Conservation (phyloP, 2,888 invertebrate genomes). For the Andricus quercusramuli region DNA sequence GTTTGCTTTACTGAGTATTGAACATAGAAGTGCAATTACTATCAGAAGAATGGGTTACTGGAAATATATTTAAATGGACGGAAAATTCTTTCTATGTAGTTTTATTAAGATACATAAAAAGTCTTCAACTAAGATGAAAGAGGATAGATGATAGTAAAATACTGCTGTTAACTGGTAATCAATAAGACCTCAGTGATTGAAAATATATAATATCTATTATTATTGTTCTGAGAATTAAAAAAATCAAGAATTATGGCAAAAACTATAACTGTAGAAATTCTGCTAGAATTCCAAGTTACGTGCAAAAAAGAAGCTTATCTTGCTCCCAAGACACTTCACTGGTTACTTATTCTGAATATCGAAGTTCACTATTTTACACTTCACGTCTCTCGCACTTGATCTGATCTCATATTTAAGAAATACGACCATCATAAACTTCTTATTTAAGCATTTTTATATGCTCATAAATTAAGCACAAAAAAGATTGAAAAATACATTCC, state of each 20-base stretch:
- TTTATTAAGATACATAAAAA: no score
- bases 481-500: background rate
- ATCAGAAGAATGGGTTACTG: background rate
- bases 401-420: conserved; percentile 18
- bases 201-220: no score
- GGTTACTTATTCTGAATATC: conserved; percentile 32
- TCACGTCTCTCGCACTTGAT: conserved; percentile 15
- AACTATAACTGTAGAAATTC: background rate
- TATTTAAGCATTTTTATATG: background rate
- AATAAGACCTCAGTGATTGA: no score
- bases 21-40: background rate
- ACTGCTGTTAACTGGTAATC: no score
- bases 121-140: background rate
- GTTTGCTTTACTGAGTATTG: background rate
- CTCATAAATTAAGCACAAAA: background rate
- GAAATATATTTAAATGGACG: background rate
- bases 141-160: background rate
- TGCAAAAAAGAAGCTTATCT: background rate
- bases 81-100: background rate
- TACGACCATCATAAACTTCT: background rate
- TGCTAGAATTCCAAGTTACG: background rate
- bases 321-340: conserved; percentile 1
- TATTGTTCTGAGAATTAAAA: background rate
- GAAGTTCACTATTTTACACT: conserved; percentile 33
- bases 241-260: background rate